phyloP scores from a whole-genome alignment of 2,888 invertebrate genomes.

The Platycnemis pennipes region DNA sequence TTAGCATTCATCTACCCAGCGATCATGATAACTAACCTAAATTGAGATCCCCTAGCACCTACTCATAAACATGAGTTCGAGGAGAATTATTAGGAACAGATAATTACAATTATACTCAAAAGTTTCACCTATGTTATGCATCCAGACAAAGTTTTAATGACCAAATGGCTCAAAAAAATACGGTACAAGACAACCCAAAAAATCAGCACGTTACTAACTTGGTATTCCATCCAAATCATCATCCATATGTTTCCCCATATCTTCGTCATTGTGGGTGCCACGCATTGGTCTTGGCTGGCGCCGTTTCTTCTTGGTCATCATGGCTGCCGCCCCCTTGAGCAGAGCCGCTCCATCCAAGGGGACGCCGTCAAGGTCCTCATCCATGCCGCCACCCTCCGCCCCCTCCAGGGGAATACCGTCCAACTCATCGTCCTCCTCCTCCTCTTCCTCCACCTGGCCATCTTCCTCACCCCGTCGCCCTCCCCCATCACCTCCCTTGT shows the following conservation, averaged over 20 bases:
- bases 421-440: constrained; percentile 83
- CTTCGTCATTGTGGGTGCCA: constrained; percentile 76
- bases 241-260: constrained; percentile 76
- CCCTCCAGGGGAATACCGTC: constrained; percentile 85
- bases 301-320: constrained; percentile 79
- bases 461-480: constrained; percentile 75
- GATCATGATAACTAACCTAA: too few species aligned
- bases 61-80: too few species aligned
- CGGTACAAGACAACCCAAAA: too few species aligned
- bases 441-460: constrained; percentile 75
- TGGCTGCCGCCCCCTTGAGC: constrained; percentile 83
- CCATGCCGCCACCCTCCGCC: constrained; percentile 77
- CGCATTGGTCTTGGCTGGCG: constrained; percentile 76
- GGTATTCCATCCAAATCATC: constrained; percentile 88
- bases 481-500: constrained; percentile 29
- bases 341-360: constrained; percentile 91
- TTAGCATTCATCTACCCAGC: too few species aligned
- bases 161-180: too few species aligned
- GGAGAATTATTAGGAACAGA: too few species aligned
- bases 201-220: constrained; percentile 79
- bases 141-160: too few species aligned
- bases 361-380: constrained; percentile 82
- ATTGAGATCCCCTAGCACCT: too few species aligned
- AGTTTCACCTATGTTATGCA: too few species aligned
- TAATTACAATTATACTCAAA: too few species aligned